Base-by-base conservation (phyloP, 2,797 vertebrate genomes). In the Vespertilio murinus region DNA sequence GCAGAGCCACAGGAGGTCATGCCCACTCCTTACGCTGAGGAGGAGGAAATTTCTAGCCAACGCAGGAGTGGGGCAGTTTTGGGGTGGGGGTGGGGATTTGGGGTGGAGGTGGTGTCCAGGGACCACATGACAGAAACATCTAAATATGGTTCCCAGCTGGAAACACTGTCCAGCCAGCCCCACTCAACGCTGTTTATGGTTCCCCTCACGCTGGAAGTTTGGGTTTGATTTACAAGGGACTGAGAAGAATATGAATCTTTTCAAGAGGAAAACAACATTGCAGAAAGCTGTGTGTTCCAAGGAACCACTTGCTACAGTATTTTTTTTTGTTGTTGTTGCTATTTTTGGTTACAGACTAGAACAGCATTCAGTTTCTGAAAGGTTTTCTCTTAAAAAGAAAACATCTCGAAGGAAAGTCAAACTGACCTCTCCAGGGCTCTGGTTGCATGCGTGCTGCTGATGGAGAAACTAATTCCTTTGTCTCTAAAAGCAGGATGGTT, bases 301-400 rank as follows among this genome's bases (percentile, higher is more conserved):
- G 86, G 83, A 92, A 45, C 23, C 30, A 38, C 65, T 88, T 20
- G 8, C 64, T 35, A 82, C 5, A 12, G 13, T 1, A 40, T 61
- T 83, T 71, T 40, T 42, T 42, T n/a, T n/a, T n/a, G n/a, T n/a
- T n/a, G n/a, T n/a, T n/a, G n/a, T n/a, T 69, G 82, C 42, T 87
- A 64, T 23, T 56, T 80, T 87, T 83, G 54, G 49, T 56, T 78
- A 33, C 0, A 40, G 88, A 54, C 42, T 49, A 47, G 6, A 64
- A 17, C n/a, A 90, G 40, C 40, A 79, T 13, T 83, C n/a, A 33
- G 42, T 65, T 59, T 61, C 30, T n/a, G 40, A 91, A 88, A 95
- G 80, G 71, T 30, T 28, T 47, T 47, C 22, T 89, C 86, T 92
- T 88, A 16, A 91, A 85, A 94, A 52, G 38, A 93, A 93, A 82